Base-by-base conservation (phyloP, 2,113 vertebrate species). In the Noctilio leporinus region DNA sequence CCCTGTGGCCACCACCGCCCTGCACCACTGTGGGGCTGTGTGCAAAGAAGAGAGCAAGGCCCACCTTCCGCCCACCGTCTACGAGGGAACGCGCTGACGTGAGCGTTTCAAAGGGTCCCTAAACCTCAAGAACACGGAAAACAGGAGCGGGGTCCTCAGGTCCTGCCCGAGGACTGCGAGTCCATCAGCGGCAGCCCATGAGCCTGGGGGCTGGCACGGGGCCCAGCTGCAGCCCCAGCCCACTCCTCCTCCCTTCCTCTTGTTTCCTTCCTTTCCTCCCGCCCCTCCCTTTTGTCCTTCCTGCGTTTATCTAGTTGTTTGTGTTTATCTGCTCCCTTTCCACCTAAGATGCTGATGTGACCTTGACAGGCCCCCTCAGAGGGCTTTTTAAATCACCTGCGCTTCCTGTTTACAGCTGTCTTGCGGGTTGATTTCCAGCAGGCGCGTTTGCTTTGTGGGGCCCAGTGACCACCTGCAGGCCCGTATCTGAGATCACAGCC, bases 291-390 rank as follows among this genome's bases (percentile, higher is more conserved):
- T 3, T 7, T 22, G 22, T 2, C n/a, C 67, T 7, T 43, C 1
- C 30, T 45, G 26, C n/a, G 24, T 69, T 59, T 33, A 64, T 45
- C 72, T 73, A 53, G 16, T 95, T 70, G 47, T 10, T 95, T 95
- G 89, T 84, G 35, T 72, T 2, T 1, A 33, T 94, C 96, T 91
- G 72, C 49, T 72, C 93, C 97, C 1, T 97, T 96, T 96, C 59
- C 40, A 16, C 47, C 24, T 14, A 5, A 92, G 92, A 96, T 94
- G 96, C 96, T 2, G 89, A 97, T 64, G 95, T 70, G 92, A 96
- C 93, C 97, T 98, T 95, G 95, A 97, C 97, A 98, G 90, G 91
- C 69, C 40, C 40, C n/a, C n/a, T 92, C 95, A 97, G 97, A 97
- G 90, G 53, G 89, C 83, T 9, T 47, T 49, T 91, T 83, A 89